Conservation (phyloP, 1,140 invertebrate genomes). For the Pristionchus pacificus region DNA sequence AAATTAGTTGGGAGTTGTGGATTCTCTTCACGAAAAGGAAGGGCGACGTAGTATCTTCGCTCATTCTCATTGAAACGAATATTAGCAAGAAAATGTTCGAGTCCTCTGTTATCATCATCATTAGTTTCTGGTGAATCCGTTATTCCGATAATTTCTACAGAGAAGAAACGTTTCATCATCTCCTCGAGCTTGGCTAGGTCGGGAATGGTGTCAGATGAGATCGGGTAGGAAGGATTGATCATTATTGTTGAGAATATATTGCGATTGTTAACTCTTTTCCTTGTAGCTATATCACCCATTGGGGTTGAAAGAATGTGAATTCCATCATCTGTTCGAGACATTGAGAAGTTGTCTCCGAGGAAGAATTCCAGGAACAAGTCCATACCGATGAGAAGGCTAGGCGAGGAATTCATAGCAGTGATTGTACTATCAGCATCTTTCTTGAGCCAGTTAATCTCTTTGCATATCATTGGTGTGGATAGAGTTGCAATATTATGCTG, state of each 20-base stretch:
- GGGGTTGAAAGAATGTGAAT: not conserved
- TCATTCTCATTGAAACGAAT: not conserved
- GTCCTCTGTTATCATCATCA: not conserved
- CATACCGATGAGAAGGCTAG: not conserved
- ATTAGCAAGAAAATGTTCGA: not conserved
- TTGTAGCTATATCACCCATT: not conserved
- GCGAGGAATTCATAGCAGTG: not conserved
- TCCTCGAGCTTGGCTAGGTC: not conserved
- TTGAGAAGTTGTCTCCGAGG: not conserved
- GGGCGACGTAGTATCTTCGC: not conserved
- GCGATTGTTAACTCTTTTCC: not conserved
- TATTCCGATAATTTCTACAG: not conserved
- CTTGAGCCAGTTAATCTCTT: not conserved
- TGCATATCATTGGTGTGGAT: not conserved
- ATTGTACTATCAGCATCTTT: not conserved
- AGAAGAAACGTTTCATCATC: not conserved
- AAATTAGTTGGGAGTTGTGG: not conserved
- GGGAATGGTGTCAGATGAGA: not conserved
- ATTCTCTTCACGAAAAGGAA: not conserved
- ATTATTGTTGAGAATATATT: not conserved
- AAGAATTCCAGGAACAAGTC: not conserved
- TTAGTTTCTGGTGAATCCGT: not conserved
- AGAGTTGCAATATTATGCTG: not conserved
- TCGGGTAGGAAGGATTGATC: not conserved
- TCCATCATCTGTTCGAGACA: not conserved